These are phyloP conservation scores for Piprites chloris DNA, from an alignment of 2,113 vertebrate species.

Conservation along the genomic window DNA sequence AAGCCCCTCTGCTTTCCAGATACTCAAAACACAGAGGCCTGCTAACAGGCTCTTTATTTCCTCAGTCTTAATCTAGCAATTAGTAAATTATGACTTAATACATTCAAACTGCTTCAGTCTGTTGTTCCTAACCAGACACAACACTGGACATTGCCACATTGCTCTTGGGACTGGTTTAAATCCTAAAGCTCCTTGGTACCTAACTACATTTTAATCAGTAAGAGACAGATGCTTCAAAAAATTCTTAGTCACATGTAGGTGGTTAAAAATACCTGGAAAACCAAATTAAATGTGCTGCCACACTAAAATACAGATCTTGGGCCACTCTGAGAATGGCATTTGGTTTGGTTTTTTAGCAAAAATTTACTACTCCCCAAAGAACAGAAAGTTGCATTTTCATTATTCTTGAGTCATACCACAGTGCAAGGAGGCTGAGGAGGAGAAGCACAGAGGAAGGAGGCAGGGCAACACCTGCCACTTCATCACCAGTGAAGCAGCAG, in stretches of 20 bases:
- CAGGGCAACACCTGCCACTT: neutral
- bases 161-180: neutral
- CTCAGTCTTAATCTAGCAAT: neutral
- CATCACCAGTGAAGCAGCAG: neutral
- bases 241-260: neutral
- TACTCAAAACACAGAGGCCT: neutral
- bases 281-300: neutral
- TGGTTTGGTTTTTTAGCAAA: neutral
- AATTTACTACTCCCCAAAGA: neutral
- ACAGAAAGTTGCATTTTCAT: neutral
- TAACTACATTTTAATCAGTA: neutral
- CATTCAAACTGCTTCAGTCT: neutral
- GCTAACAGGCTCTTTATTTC: neutral
- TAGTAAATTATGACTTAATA: neutral
- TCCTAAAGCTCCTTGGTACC: neutral
- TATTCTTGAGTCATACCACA: neutral
- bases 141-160: neutral
- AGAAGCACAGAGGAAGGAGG: neutral
- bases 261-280: neutral
- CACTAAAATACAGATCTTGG: neutral
- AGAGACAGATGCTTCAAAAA: neutral
- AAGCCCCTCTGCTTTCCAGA: neutral
- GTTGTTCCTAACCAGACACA: neutral
- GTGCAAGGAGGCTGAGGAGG: neutral
- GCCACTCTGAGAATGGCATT: neutral